Evolutionary conservation across 2,888 invertebrate species (phyloP).

Genomic region (Lissocephala sabroskyi): DNA sequence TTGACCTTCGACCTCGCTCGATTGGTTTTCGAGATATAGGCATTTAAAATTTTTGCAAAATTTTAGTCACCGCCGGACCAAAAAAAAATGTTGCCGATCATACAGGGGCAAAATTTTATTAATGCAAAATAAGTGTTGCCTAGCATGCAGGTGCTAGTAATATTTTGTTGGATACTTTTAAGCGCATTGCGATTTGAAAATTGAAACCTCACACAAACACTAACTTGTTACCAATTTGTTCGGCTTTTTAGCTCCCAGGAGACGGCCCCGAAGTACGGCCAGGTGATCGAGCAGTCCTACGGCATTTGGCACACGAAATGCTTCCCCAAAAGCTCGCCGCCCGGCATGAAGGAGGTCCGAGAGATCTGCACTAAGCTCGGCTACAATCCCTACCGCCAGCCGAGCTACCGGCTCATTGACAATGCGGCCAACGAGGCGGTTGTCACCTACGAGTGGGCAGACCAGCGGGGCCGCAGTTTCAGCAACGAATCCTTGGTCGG

Average conservation of each 20-base stretch:
- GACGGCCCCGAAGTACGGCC: conserved; percentile 74
- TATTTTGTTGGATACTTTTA: too few relatives aligned
- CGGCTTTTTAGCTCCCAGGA: conserved; percentile 11
- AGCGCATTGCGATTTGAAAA: too few relatives aligned
- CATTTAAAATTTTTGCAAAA: too few relatives aligned
- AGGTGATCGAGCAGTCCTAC: conserved; percentile 78
- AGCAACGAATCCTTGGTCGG: conserved; percentile 45
- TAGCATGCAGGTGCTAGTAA: too few relatives aligned
- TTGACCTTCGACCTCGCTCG: too few relatives aligned
- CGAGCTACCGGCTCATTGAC: conserved; percentile 68
- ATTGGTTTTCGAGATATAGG: too few relatives aligned
- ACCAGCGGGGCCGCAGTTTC: conserved; percentile 48
- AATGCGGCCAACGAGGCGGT: conserved; percentile 54
- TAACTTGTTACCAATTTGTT: too few relatives aligned
- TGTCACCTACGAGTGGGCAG: conserved; percentile 49
- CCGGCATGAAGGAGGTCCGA: conserved; percentile 72
- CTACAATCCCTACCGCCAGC: conserved; percentile 73
- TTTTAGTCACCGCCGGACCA: too few relatives aligned
- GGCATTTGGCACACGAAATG: conserved; percentile 84
- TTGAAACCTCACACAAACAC: too few relatives aligned
- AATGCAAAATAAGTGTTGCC: too few relatives aligned
- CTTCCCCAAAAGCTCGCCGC: conserved; percentile 75
- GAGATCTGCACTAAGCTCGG: conserved; percentile 78
- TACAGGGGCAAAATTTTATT: too few relatives aligned
- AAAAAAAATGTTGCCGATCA: too few relatives aligned